phyloP scores from a whole-genome alignment of 2,888 invertebrate species.

The Drosophila paracracens region DNA sequence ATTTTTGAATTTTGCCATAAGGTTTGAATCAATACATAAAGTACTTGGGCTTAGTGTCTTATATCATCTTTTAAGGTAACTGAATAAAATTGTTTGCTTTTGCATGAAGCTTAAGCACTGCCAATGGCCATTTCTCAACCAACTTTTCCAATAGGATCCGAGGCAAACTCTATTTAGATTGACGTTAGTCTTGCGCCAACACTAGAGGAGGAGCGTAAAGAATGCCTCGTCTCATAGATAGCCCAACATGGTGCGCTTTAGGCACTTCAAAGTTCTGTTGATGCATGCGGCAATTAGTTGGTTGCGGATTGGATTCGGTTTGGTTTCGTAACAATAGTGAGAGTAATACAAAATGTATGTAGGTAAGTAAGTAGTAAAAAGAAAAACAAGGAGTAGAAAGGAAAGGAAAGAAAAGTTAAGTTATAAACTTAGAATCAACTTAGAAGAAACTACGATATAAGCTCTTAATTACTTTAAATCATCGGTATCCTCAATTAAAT shows the following conservation, averaged over 20 bases:
- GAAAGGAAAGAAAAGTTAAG: slow-evolving; percentile 75
- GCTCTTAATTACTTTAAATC: slow-evolving; percentile 86
- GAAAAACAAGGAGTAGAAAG: slow-evolving; percentile 71
- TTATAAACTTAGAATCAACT: slow-evolving; percentile 84
- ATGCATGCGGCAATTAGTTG: slow-evolving; percentile 39
- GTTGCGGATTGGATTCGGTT: slow-evolving; percentile 32
- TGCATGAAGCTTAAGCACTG: slow-evolving; percentile 21
- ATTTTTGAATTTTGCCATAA: slow-evolving; percentile 41
- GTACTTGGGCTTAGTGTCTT: slow-evolving; percentile 73
- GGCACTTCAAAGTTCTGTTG: slow-evolving; percentile 83
- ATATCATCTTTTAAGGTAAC: slow-evolving; percentile 77
- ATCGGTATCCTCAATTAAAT: slow-evolving; percentile 85
- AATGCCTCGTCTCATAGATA: slow-evolving; percentile 78
- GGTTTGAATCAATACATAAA: slow-evolving; percentile 45
- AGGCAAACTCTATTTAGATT: slow-evolving; percentile 50
- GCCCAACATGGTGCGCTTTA: slow-evolving; percentile 83
- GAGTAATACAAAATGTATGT: slow-evolving; percentile 29
- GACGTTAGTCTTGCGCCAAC: slow-evolving; percentile 44
- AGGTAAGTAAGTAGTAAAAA: slow-evolving; percentile 44
- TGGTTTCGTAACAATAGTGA: slow-evolving; percentile 29
- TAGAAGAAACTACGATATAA: slow-evolving; percentile 86
- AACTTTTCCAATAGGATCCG: slow-evolving; percentile 71
- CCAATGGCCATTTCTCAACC: slow-evolving; percentile 62
- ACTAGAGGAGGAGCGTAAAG: slow-evolving; percentile 72
- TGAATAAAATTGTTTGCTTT: slow-evolving; percentile 61